Percentiles rank a stretch among this genome's conserved stretches.
Conservation (phyloP, 2,888 invertebrate species). For the Drosophila paracracens region DNA sequence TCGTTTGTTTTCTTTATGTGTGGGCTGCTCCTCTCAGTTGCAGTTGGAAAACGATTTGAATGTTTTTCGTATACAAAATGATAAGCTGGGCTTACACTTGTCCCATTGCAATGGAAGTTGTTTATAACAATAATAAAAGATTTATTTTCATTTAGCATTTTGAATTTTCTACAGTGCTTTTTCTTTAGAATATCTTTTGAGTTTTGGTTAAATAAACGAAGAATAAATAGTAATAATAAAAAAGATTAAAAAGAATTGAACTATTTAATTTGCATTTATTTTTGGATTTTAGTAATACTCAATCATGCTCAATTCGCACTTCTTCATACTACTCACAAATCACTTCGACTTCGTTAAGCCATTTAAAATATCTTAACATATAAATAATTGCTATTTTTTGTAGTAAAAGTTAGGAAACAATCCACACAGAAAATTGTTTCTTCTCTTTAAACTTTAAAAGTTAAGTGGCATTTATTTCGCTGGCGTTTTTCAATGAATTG, state of each 20-base stretch:
- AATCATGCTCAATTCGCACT: neutral
- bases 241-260: neutral
- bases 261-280: neutral
- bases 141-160: neutral
- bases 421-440: neutral
- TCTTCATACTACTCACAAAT: neutral
- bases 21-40: neutral
- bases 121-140: neutral
- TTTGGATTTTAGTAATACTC: neutral
- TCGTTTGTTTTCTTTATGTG: slow-evolving; percentile 1
- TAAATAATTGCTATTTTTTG: neutral
- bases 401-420: neutral
- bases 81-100: neutral
- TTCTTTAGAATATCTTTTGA: neutral
- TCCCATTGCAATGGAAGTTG: neutral
- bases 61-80: neutral
- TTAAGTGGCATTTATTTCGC: neutral
- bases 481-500: slow-evolving; percentile 5
- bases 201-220: neutral
- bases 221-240: neutral
- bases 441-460: neutral
- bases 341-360: neutral
- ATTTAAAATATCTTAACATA: neutral
- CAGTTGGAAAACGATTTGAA: slow-evolving; percentile 4
- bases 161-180: neutral